Evolutionary conservation across 2,797 vertebrate genomes (phyloP), one percentile per base, ranked within the genome.

Genomic region (Pogoniulus pusillus): DNA sequence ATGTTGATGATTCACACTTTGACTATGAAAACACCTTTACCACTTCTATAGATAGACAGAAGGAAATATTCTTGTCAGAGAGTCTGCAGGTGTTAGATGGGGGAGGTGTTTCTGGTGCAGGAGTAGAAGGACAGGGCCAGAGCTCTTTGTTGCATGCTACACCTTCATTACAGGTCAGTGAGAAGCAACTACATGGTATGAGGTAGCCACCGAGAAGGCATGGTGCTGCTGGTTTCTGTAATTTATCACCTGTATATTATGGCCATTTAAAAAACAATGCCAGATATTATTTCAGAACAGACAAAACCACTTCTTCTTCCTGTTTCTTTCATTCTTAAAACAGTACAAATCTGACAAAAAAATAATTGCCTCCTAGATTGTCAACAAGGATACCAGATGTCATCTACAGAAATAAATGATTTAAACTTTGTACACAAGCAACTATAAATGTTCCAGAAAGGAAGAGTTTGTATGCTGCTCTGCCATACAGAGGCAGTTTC

Each of bases 291-390:
- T 85, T 85, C 16, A 34, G 41, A 78, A 64, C 3, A 65, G 22
- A 66, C 73, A 76, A 76, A 77, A 41, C 41, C 15, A 41, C 4
- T 7, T 68, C 85, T 45, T 64, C 5, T 63, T 53, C 15, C 27
- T 20, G 0, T 63, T 80, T 54, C n/a, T 34, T 91, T 91, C 37
- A 43, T 73, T 73, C 20, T 66, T 73, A 53, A 78, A 22, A 39
- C 7, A 11, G 11, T 59, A 60, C 2, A 69, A 70, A 78, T 30
- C 9, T 34, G n/a, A 19, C 12, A 75, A 70, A 64, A 81, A 74
- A 17, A 2, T 27, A 17, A 2, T 27, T 0, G 1, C 55, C 10
- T 59, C 16, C 19, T 53, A 35, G 32, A 29, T 16, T 57, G 12
- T 66, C 16, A 82, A 37, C 18, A 35, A 85, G 24, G 19, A 14